phyloP scores from a whole-genome alignment of 2,113 vertebrate species.

The Ailurus styani region DNA sequence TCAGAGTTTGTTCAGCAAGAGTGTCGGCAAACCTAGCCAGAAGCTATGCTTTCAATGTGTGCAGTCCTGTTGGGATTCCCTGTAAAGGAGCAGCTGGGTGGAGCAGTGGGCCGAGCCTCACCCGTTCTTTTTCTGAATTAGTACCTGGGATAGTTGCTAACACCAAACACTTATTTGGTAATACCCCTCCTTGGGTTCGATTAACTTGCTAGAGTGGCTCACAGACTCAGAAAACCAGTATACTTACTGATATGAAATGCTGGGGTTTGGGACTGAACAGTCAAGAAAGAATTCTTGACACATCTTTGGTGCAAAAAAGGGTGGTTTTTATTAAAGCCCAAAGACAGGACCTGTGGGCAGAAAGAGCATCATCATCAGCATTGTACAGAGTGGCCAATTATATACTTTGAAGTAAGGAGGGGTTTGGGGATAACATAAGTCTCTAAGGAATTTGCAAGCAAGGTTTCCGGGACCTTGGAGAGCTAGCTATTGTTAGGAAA shows the following conservation, averaged over 20 bases:
- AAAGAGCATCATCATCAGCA: background rate
- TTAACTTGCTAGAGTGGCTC: background rate
- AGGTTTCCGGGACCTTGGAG: background rate
- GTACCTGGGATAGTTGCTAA: background rate
- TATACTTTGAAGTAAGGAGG: background rate
- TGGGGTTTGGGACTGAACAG: background rate
- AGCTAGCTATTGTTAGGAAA: background rate
- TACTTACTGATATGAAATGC: background rate
- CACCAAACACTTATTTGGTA: background rate
- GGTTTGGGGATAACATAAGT: background rate
- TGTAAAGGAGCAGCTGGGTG: background rate
- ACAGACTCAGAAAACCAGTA: background rate
- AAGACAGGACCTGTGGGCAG: background rate
- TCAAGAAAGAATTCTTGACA: background rate
- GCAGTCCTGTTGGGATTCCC: background rate
- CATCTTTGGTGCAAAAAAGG: background rate
- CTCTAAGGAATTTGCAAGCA: background rate
- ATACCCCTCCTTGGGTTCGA: background rate
- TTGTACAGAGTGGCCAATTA: background rate
- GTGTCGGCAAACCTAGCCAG: background rate
- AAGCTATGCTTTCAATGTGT: background rate
- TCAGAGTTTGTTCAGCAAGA: background rate
- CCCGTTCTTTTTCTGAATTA: background rate
- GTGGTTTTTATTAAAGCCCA: background rate
- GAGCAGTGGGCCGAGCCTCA: background rate